These are phyloP conservation scores for Caenorhabditis inopinata DNA, from an alignment of 1,140 invertebrate species.

Conservation along the genomic window DNA sequence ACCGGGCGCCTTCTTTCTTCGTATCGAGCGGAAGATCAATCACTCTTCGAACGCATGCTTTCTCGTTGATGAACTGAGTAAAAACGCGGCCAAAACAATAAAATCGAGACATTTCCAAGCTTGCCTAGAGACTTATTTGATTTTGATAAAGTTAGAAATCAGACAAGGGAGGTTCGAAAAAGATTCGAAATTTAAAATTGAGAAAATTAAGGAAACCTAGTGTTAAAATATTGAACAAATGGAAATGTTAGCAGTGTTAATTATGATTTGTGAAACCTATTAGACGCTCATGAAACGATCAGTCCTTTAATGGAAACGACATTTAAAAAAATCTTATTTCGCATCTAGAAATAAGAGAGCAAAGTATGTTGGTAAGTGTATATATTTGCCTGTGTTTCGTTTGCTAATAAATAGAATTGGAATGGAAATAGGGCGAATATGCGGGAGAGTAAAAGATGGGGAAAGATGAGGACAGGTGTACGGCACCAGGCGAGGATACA, in stretches of 20 bases:
- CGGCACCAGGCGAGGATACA: not conserved
- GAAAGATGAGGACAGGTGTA: constrained; percentile 30
- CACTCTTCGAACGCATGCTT: not conserved
- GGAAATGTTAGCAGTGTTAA: no score
- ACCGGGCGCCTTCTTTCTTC: not conserved
- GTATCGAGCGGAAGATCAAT: constrained; percentile 15
- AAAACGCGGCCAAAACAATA: constrained; percentile 18
- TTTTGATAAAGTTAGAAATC: no score
- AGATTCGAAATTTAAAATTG: no score
- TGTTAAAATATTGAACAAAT: no score
- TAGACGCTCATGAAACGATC: no score
- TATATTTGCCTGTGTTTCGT: constrained; percentile 13
- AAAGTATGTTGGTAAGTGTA: not conserved
- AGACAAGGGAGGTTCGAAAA: no score
- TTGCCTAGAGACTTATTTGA: not conserved
- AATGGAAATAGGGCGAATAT: not conserved
- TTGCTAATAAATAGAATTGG: constrained; percentile 32
- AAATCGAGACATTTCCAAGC: not conserved
- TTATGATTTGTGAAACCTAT: no score
- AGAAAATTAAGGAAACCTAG: no score
- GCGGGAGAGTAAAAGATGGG: not conserved
- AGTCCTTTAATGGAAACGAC: not conserved
- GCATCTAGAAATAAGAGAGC: not conserved
- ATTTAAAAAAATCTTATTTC: not conserved
- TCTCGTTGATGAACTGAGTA: not conserved